Evolutionary conservation across 1,140 invertebrate genomes (phyloP), one percentile per base, ranked within the genome.

Genomic region (Danaus melanippus): DNA sequence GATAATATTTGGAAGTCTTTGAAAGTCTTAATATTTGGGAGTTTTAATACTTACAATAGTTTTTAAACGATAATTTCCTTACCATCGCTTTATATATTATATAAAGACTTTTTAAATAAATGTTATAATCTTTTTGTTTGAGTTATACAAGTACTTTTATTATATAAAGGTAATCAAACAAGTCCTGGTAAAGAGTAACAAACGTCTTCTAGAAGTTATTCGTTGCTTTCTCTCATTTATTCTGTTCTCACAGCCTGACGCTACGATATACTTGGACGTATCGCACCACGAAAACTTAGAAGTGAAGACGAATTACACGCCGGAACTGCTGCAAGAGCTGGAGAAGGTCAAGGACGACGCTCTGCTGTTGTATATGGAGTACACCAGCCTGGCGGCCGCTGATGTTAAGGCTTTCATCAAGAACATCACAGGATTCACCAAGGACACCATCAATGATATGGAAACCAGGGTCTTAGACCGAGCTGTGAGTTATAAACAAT

Each of bases 331-430:
- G 7, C 46, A 68, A 10, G 65, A 83, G 10, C 57, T 80, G 12
- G 50, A 64, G 10, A 40, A 56, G 1, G 65, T 67, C 0, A 73
- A 70, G 50, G 57, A 53, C 0, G 74, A 79, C 7, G 73, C 69
- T 0, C 50, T 77, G 2, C 69, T 79, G 0, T 67, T 84, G 4
- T 82, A 77, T 56, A 84, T 70, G 0, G 79, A 82, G 60, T 82
- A 69, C 56, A 60, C 74, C 0, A 63, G 66, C 0, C 62, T 66
- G n/a, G 64, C 74, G 2, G 71, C 68, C 0, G 12, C 44, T 0
- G 69, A 78, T 12, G 56, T 84, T 50, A 71, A 69, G 40, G 46
- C 39, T 1, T 82, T 82, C 62, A 43, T 82, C 0, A 63, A 46
- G 32, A 79, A 79, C 11, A 67, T 84, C 10, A 62, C 69, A 11